Conservation (phyloP, 2,888 invertebrate genomes). For the Leptinotarsa juncta region DNA sequence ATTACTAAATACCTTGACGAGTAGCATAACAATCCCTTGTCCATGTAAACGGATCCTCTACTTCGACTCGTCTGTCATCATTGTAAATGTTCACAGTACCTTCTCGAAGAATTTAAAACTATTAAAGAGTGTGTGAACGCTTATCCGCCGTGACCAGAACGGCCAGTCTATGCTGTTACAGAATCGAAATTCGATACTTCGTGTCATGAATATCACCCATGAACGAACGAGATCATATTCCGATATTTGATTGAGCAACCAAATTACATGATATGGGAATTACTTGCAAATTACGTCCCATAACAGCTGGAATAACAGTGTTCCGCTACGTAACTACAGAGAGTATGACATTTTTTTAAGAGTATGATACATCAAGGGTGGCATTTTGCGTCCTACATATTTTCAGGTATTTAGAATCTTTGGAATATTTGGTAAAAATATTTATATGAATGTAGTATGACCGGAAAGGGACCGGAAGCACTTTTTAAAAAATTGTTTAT, state of each 20-base stretch:
- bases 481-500: too few species aligned
- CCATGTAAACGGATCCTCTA: slow-evolving; percentile 10
- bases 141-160: slow-evolving; percentile 49
- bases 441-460: too few species aligned
- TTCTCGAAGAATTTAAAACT: slow-evolving; percentile 18
- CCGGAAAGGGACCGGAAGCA: too few species aligned
- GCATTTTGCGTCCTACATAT: too few species aligned
- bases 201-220: slow-evolving; percentile 20
- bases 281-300: slow-evolving; percentile 64
- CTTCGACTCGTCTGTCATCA: neutral
- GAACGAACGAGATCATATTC: slow-evolving; percentile 32
- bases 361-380: neutral
- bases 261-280: slow-evolving; percentile 65
- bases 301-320: slow-evolving; percentile 49
- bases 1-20: neutral
- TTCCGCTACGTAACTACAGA: neutral
- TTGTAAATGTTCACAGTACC: slow-evolving; percentile 7
- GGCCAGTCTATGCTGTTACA: slow-evolving; percentile 38
- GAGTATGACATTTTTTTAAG: neutral
- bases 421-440: too few species aligned
- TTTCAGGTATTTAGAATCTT: too few species aligned
- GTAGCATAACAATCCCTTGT: slow-evolving; percentile 2
- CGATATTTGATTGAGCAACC: slow-evolving; percentile 58
- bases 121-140: slow-evolving; percentile 40
- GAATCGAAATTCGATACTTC: slow-evolving; percentile 33